These are phyloP conservation scores for Sparidentex hasta DNA, from an alignment of 2,797 vertebrate genomes.

Conservation along the genomic window DNA sequence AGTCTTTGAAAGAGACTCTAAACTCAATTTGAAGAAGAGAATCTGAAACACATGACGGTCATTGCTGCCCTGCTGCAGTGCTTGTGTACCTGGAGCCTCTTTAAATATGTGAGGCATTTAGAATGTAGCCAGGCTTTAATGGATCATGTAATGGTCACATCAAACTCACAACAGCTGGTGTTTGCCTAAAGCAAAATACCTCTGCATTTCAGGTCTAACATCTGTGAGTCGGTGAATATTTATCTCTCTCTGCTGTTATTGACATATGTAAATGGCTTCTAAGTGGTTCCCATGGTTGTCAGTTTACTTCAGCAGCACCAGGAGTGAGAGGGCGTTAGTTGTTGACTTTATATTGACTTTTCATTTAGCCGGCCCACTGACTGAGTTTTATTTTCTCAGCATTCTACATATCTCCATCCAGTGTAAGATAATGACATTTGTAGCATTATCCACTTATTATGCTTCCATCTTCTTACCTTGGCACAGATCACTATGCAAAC, in stretches of 20 bases:
- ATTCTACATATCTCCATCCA: background rate
- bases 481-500: background rate
- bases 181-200: constrained; percentile 39
- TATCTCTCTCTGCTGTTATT: constrained; percentile 20
- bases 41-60: constrained; percentile 10
- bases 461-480: background rate
- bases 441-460: constrained; percentile 12
- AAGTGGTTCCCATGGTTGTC: constrained; percentile 20
- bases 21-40: constrained; percentile 36
- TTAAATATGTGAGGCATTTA: constrained; percentile 49
- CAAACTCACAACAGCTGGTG: constrained; percentile 39
- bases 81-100: constrained; percentile 49
- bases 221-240: constrained; percentile 25
- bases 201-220: constrained; percentile 27
- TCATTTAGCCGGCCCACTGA: constrained; percentile 13
- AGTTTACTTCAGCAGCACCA: constrained; percentile 4
- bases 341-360: constrained; percentile 27
- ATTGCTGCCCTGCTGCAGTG: constrained; percentile 9
- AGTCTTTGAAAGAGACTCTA: constrained; percentile 32
- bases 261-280: constrained; percentile 31
- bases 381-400: background rate
- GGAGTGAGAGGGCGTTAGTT: constrained; percentile 2
- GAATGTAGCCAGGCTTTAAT: constrained; percentile 54
- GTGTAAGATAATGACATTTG: constrained; percentile 9
- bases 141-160: constrained; percentile 58